phyloP scores from a whole-genome alignment of 2,797 vertebrate genomes.

The Babyrousa celebensis region DNA sequence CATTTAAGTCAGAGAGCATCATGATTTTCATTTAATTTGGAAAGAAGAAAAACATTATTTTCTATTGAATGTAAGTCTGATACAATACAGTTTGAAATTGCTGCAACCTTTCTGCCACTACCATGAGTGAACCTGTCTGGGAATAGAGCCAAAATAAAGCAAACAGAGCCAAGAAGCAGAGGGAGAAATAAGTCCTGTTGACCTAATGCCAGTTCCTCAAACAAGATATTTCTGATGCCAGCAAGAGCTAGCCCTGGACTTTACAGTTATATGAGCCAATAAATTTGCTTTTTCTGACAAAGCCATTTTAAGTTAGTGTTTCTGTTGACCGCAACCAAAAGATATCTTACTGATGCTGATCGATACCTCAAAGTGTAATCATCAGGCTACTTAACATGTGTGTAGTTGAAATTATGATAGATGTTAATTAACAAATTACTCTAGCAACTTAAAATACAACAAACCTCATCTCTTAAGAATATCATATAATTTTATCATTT shows the following conservation, averaged over 20 bases:
- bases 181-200: neutral
- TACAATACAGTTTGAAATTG: neutral
- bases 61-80: neutral
- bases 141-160: constrained; percentile 24
- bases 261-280: neutral
- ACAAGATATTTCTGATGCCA: constrained; percentile 13
- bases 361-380: neutral
- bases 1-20: neutral
- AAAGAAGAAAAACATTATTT: constrained; percentile 8
- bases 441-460: neutral
- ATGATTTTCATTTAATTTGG: neutral
- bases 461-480: neutral
- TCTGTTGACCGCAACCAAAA: neutral
- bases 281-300: neutral
- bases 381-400: neutral
- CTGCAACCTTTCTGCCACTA: neutral
- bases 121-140: neutral
- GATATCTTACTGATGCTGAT: neutral
- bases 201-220: neutral
- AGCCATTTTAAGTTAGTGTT: neutral
- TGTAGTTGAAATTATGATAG: constrained; percentile 44
- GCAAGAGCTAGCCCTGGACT: neutral
- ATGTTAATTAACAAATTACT: neutral
- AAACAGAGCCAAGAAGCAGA: neutral
- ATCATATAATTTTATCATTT: constrained; percentile 15